phyloP scores from a whole-genome alignment of 2,888 invertebrate genomes.

The Orthonychiurus folsomi region DNA sequence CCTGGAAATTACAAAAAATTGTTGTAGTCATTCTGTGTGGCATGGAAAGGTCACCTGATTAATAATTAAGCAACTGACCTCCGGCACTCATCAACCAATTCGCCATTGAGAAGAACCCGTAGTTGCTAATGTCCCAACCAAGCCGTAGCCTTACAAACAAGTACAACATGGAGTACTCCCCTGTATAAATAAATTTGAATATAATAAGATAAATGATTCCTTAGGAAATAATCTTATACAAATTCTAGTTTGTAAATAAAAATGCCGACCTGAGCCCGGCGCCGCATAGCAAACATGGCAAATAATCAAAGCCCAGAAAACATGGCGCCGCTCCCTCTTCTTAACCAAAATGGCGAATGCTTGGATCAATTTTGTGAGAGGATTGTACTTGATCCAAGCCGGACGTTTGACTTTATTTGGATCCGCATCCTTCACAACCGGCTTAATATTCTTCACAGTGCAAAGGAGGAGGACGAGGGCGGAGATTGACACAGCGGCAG shows the following conservation, averaged over 20 bases:
- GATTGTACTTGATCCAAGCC: slow-evolving; percentile 7
- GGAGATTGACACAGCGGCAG: slow-evolving; percentile 13
- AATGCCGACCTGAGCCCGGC: slow-evolving; percentile 18
- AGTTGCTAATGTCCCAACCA: slow-evolving; percentile 23
- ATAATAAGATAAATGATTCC: background rate
- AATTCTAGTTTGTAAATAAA: background rate
- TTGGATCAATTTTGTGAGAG: slow-evolving; percentile 7
- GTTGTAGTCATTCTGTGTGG: no score
- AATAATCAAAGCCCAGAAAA: slow-evolving; percentile 21
- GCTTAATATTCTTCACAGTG: slow-evolving; percentile 17
- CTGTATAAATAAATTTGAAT: slow-evolving; percentile 11
- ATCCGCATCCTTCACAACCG: background rate
- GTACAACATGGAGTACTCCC: slow-evolving; percentile 33
- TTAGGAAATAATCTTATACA: background rate
- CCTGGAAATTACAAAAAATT: slow-evolving; percentile 19
- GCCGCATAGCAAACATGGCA: slow-evolving; percentile 24
- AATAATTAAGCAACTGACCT: no score
- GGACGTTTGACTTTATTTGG: background rate
- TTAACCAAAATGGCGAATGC: slow-evolving; percentile 4
- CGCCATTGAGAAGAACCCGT: slow-evolving; percentile 26
- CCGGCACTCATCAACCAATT: slow-evolving; percentile 25
- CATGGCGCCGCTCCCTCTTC: slow-evolving; percentile 14
- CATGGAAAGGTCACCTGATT: no score
- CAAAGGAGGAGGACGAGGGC: slow-evolving; percentile 16
- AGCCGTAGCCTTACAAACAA: slow-evolving; percentile 21